Base-by-base conservation (phyloP, 2,888 invertebrate species). In the Drosophila yooni region DNA sequence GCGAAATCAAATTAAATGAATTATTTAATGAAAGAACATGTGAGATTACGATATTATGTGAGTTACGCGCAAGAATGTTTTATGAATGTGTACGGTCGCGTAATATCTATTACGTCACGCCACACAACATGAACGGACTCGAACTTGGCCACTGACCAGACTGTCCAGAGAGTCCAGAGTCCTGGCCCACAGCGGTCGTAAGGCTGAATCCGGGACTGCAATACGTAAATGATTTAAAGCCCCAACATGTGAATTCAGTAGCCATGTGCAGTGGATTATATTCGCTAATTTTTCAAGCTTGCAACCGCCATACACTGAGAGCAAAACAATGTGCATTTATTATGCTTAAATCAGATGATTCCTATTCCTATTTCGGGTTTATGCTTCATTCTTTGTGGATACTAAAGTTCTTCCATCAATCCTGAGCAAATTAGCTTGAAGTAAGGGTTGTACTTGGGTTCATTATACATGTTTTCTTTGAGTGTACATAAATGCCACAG, bases 71-170 rank as follows among this genome's bases (percentile, higher is more conserved):
- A 72, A 84, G 82, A 89, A 87, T 87, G 82, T 91, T 87, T 91
- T 91, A 91, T 91, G 90, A 89, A 87, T 89, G 86, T 88, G 89
- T 88, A 87, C 89, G 86, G 80, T 70, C 77, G 88, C 88, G 80
- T 84, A 73, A 89, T 91, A 88, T 89, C 86, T 91, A 89, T 88
- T 86, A 89, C 91, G 89, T 88, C 89, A 90, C 89, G 70, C 67
- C 40, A 21, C 57, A 65, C 71, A 59, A 71, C 59, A 71, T 64
- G 81, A 33, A 38, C 56, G 31, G 40, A 27, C 21, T 31, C 29
- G 13, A 21, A 7, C 38, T 29, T 34, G 51, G 33, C 40, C 43
- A 25, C 34, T 3, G 13, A 59, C 27, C 15, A 36, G n/a, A 40
- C 18, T 13, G 31, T 1, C 21, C 57, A 21, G 31, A 57, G 57